Evolutionary conservation across 2,888 invertebrate species (phyloP).

Genomic region (Nephrotoma appendiculata): DNA sequence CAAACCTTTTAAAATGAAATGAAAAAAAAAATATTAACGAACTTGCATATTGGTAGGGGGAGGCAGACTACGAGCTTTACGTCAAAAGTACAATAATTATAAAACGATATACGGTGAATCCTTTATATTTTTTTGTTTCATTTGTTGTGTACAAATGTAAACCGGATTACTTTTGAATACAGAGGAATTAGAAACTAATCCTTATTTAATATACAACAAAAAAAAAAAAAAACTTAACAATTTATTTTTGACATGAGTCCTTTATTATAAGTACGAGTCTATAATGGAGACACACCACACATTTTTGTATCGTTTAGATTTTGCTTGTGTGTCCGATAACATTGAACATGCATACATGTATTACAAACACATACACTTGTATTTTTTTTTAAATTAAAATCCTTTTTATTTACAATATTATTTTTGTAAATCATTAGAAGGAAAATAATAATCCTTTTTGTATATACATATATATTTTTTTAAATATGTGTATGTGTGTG

Average conservation of each 20-base stretch:
- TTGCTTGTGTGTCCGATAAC: not conserved
- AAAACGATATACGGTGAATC: not conserved
- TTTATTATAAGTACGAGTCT: not conserved
- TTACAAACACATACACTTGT: not conserved
- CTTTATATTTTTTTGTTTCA: not conserved
- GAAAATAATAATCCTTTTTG: not conserved
- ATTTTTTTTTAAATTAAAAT: not conserved
- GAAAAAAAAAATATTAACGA: not conserved
- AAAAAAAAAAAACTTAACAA: not conserved
- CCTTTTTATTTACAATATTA: not conserved
- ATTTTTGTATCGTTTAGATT: not conserved
- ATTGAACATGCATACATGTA: not conserved
- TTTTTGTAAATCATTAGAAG: not conserved
- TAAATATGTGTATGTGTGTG: not conserved
- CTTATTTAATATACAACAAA: not conserved
- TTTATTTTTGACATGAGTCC: not conserved
- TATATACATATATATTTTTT: not conserved
- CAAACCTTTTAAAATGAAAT: not conserved
- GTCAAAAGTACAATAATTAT: not conserved
- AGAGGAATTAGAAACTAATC: not conserved
- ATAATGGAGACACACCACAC: not conserved
- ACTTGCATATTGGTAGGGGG: not conserved
- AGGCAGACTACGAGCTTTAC: not conserved
- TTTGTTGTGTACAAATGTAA: not conserved
- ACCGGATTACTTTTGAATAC: not conserved